Evolutionary conservation across 2,797 vertebrate species (phyloP).

Genomic region (Myotis daubentonii): DNA sequence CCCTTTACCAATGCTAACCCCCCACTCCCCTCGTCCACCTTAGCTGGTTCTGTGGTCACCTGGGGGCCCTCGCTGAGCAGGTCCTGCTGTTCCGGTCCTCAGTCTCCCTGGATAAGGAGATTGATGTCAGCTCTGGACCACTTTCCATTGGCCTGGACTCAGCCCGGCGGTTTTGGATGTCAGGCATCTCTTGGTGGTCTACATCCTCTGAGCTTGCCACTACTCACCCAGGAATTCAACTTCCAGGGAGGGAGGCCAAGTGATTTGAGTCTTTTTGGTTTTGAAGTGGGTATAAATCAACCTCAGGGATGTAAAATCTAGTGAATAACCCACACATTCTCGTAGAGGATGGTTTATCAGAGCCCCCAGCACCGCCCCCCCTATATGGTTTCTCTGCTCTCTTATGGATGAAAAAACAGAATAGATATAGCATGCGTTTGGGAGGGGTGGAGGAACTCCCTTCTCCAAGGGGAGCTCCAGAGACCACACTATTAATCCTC

Average conservation of each 20-base stretch:
- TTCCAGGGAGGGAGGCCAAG: neutral
- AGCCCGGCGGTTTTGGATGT: accelerated
- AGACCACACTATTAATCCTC: neutral
- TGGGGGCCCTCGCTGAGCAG: neutral
- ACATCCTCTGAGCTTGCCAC: neutral
- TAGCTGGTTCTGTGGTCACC: neutral
- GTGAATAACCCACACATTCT: neutral
- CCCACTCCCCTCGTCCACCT: neutral
- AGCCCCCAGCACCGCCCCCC: too few relatives aligned
- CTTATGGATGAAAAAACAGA: neutral
- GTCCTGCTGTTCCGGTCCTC: neutral
- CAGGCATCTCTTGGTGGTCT: neutral
- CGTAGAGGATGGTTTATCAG: neutral
- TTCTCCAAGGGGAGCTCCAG: neutral
- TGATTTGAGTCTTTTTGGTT: neutral
- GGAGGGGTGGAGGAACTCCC: neutral
- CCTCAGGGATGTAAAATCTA: neutral
- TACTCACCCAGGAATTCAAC: neutral
- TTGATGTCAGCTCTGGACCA: neutral
- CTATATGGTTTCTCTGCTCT: neutral
- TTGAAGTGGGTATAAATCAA: slow-evolving; percentile 8
- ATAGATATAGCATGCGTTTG: neutral
- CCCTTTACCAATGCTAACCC: neutral
- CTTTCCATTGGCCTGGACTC: neutral
- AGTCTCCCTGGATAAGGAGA: neutral